A percentile compares a stretch with the other conserved stretches of the same genome.
phyloP scores from a whole-genome alignment of 2,888 invertebrate species.

The Eilema caniola region DNA sequence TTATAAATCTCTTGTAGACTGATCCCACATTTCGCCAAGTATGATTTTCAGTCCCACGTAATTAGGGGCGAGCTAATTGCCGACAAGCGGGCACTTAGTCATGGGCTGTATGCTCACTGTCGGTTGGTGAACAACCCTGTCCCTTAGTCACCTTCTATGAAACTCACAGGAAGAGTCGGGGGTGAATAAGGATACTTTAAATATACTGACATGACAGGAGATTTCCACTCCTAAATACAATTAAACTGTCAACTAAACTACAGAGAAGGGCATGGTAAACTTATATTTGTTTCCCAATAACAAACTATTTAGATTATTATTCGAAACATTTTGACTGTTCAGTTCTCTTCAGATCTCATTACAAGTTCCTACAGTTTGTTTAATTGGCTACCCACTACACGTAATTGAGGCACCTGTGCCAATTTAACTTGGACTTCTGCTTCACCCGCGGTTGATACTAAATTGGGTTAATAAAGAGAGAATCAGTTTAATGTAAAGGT shows the following conservation, averaged over 20 bases:
- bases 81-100: too few species aligned
- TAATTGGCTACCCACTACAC: slow-evolving; percentile 62
- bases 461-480: slow-evolving; percentile 23
- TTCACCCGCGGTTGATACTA: slow-evolving; percentile 17
- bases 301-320: slow-evolving; percentile 53
- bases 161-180: too few species aligned
- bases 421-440: slow-evolving; percentile 45
- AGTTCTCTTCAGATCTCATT: slow-evolving; percentile 65
- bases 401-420: slow-evolving; percentile 50
- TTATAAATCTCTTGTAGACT: too few species aligned
- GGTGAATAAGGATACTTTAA: too few species aligned
- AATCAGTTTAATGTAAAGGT: slow-evolving; percentile 33
- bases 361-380: slow-evolving; percentile 64
- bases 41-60: too few species aligned
- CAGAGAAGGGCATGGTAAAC: slow-evolving; percentile 29
- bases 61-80: too few species aligned
- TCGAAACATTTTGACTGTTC: slow-evolving; percentile 59
- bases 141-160: too few species aligned
- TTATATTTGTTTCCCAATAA: slow-evolving; percentile 40
- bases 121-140: too few species aligned
- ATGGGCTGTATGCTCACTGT: too few species aligned
- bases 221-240: slow-evolving; percentile 18
- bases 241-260: slow-evolving; percentile 26
- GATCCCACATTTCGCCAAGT: too few species aligned
- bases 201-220: neutral